Evolutionary conservation across 2,113 vertebrate genomes (phyloP).

Genomic region (Tinamus guttatus): DNA sequence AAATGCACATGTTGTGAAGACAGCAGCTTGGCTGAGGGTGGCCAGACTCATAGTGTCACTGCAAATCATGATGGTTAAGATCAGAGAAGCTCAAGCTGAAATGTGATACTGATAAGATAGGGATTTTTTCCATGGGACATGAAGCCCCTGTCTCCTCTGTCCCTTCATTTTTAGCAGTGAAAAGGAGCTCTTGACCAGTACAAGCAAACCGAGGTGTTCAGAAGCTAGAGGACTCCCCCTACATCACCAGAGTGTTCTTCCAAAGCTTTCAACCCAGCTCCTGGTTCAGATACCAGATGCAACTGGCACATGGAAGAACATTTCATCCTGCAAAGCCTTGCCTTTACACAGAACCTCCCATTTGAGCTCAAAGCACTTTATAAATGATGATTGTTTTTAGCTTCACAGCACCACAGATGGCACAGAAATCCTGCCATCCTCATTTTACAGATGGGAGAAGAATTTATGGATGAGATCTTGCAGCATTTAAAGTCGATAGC

Average conservation of each 20-base stretch:
- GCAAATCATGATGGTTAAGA: background rate
- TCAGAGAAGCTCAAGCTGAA: background rate
- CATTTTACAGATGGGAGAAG: constrained; percentile 28
- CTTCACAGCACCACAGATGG: constrained; percentile 57
- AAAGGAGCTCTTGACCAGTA: background rate
- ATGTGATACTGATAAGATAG: accelerated
- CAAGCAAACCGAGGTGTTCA: background rate
- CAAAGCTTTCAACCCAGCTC: background rate
- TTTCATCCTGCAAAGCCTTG: background rate
- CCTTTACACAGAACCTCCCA: constrained; percentile 26
- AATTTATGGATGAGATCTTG: constrained; percentile 39
- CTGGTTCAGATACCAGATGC: background rate
- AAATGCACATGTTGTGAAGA: background rate
- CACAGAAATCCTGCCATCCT: constrained; percentile 51
- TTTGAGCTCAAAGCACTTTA: constrained; percentile 35
- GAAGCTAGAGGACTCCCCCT: background rate
- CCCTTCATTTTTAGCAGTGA: background rate
- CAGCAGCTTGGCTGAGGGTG: background rate
- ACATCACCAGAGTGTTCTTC: background rate
- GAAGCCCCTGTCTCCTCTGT: background rate
- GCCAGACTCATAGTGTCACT: background rate
- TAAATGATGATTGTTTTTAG: constrained; percentile 60
- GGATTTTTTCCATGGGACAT: background rate
- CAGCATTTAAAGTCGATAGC: constrained; percentile 22
- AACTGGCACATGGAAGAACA: constrained; percentile 13